phyloP scores from a whole-genome alignment of 2,888 invertebrate species.

The Lasioglossum malachurum region DNA sequence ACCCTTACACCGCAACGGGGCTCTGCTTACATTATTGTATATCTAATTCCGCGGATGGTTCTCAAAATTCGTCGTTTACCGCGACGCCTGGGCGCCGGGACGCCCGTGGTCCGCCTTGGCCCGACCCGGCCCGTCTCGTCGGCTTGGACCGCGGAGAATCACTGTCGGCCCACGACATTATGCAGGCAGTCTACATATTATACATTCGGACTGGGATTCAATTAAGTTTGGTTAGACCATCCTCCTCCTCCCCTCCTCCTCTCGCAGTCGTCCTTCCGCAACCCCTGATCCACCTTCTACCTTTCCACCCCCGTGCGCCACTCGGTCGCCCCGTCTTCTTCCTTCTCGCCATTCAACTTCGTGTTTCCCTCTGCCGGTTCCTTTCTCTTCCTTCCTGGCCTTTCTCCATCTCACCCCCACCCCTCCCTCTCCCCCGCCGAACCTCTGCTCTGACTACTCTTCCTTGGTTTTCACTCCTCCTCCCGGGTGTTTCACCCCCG shows the following conservation, averaged over 20 bases:
- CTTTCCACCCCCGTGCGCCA: conserved; percentile 30
- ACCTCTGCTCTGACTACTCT: background rate
- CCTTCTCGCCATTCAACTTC: conserved; percentile 52
- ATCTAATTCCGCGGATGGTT: conserved; percentile 84
- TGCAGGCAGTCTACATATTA: conserved; percentile 85
- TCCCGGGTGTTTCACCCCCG: background rate
- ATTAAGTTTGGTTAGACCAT: conserved; percentile 84
- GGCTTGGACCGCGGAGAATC: conserved; percentile 71
- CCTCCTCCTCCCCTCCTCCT: conserved; percentile 41
- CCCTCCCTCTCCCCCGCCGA: background rate
- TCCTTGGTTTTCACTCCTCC: conserved; percentile 10
- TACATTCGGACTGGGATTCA: conserved; percentile 85
- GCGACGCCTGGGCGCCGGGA: background rate
- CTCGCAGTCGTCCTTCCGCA: conserved; percentile 49
- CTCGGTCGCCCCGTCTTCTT: conserved; percentile 35
- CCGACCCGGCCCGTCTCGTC: conserved; percentile 27
- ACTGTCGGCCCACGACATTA: conserved; percentile 83
- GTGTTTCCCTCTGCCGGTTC: conserved; percentile 55
- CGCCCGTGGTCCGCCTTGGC: conserved; percentile 16
- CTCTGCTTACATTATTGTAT: conserved; percentile 85
- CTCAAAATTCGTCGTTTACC: conserved; percentile 79
- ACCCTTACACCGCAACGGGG: conserved; percentile 84
- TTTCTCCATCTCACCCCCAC: background rate
- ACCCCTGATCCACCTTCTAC: conserved; percentile 48
- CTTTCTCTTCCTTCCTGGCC: conserved; percentile 42